These are phyloP conservation scores for Tenodera sinensis DNA, from an alignment of 2,888 invertebrate species.

Conservation along the genomic window DNA sequence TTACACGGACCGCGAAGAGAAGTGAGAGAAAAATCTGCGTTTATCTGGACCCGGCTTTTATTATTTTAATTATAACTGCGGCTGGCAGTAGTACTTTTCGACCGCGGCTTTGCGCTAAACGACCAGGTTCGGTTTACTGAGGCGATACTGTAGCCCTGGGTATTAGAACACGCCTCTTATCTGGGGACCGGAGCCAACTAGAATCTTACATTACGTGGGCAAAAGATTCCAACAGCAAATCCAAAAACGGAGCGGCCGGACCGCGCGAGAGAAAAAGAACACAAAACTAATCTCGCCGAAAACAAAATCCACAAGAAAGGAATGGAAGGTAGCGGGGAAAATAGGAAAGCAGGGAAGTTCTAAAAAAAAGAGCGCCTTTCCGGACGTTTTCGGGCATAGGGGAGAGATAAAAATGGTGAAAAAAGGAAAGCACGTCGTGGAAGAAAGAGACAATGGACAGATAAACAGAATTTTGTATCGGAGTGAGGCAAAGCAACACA, in stretches of 20 bases:
- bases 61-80: not conserved
- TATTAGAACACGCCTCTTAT: not conserved
- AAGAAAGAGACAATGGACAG: not conserved
- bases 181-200: not conserved
- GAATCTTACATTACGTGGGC: not conserved
- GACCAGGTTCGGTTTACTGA: not conserved
- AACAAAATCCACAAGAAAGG: slow-evolving; percentile 14
- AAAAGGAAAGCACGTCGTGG: not conserved
- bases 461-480: slow-evolving; percentile 1
- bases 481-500: not conserved
- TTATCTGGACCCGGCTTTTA: not conserved
- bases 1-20: not conserved
- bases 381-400: not conserved
- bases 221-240: not conserved
- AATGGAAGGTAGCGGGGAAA: not conserved
- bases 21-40: not conserved
- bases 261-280: not conserved
- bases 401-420: not conserved
- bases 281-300: slow-evolving; percentile 21
- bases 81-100: no score
- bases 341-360: not conserved
- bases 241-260: not conserved
- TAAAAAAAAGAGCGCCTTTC: not conserved
- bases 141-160: no score
- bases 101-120: not conserved